Evolutionary conservation across 1,140 invertebrate genomes (phyloP), one percentile per base, ranked within the genome.

Genomic region (Yoshiicerus persimilis): DNA sequence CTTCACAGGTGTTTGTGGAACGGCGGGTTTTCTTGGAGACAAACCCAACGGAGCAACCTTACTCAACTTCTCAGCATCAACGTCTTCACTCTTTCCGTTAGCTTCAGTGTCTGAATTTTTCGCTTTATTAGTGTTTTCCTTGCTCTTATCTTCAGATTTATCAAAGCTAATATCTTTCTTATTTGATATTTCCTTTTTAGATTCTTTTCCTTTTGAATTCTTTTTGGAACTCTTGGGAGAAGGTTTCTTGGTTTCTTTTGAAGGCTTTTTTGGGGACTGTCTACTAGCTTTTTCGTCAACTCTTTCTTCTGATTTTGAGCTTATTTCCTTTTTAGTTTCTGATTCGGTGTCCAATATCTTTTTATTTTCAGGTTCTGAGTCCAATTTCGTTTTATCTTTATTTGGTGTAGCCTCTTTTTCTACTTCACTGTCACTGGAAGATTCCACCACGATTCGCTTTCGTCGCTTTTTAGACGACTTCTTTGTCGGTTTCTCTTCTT

Each of bases 361-460:
- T 80, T 13, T 20, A 4, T 80, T 27, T 38, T 80, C 75, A 34
- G 11, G 11, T 47, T 83, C 34, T 36, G 75, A 39, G 1, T 11
- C 5, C 25, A 20, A 6, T 38, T 23, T 23, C 23, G 38, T 23
- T n/a, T 10, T 25, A 13, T n/a, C 6, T 9, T 23, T 4, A 36
- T 83, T 38, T n/a, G 34, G 20, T 36, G 11, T 34, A 20, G 20
- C 3, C 10, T 32, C 64, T 34, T 25, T 56, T 16, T 90, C 89
- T 23, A 87, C 89, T n/a, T 91, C 90, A 56, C 90, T 91, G 34
- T 90, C 89, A 88, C 91, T 91, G 23, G 90, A 90, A 11, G 89
- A 70, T 16, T 77, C 84, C 5, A 86, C 64, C 6, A 88, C 70
- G 1, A 88, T 86, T 30, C 87, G 20, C 56, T 16, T 25, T 64